Evolutionary conservation across 2,888 invertebrate species (phyloP), one percentile per base, ranked within the genome.

Genomic region (Cheilosia soror): DNA sequence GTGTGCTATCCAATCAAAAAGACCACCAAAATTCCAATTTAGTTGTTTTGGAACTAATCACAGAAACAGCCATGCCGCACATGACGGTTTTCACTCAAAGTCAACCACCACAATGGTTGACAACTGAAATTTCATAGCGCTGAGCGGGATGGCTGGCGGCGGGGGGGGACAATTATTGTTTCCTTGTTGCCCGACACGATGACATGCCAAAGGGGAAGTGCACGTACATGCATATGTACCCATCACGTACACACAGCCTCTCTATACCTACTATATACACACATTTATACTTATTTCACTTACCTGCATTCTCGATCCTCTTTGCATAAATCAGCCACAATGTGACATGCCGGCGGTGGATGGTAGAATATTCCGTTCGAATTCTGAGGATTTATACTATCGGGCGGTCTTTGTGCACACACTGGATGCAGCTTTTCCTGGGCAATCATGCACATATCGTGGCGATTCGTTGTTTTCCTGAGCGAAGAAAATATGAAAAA

Each of bases 381-480:
- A 89, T 93, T 93, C 82, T 93, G 92, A 87, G 91, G 91, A 90
- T 91, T 92, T 89, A 90, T 90, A 66, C 94, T 94, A 79, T 95
- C 94, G 60, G 95, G 94, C 79, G 95, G 94, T 76, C 97, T 94
- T 92, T 97, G 97, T 65, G 97, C 97, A 92, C 98, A 98, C 57
- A 95, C 95, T 9, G 98, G 98, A 92, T 98, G 97, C 87, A 98
- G 94, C 90, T 96, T 96, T 92, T 97, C 97, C 92, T 97, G 97
- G 85, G 98, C 97, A 89, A 96, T 94, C 94, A 97, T 95, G 93
- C 98, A 98, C 87, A 96, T 95, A 91, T 97, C 97, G 91, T 96
- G 95, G 89, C 96, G 96, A 93, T 96, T 96, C 90, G 96, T 96
- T 42, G 96, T 96, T 95, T 97, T 97, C 93, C 97, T 97, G 91